Base-by-base conservation (phyloP, 2,888 invertebrate species). In the Leucoma salicis region DNA sequence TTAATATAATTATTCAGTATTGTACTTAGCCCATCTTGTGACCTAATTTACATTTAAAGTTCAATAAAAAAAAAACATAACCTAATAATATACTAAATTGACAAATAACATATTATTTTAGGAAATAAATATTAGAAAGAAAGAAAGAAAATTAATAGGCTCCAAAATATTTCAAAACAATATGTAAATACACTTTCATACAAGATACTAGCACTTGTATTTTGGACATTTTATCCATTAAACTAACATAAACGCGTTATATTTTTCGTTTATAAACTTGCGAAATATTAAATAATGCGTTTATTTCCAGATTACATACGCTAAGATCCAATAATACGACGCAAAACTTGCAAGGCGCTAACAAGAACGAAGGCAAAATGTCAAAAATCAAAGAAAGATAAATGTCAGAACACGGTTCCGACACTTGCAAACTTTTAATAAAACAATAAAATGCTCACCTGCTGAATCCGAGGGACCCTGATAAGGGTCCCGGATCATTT, bases 401-500 rank as follows among this genome's bases (percentile, higher is more conserved):
- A 75, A 78, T 86, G 86, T 83, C 85, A 86, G 83, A 78, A 78
- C 74, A 70, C 60, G 73, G 74, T 70, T 68, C 61, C 59, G 74
- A 78, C 74, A 74, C 73, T 68, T 59, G 68, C 57, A 78, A 82
- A 80, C 69, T 77, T 55, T 14, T 60, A 66, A 63, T 75, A 80
- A 80, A 79, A 75, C 57, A 69, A 66, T 70, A 79, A 79, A 77
- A 73, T 78, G 88, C 93, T 93, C 89, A 95, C 95, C 95, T 82
- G 95, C 93, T 71, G 94, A 92, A 85, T 95, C 95, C 67, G 95
- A 93, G 71, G 94, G 92, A 80, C 94, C 94, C 91, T 94, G 94
- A 86, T 94, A 95, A 81, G 94, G 92, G 91, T 95, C 94, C 78
- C 91, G 90, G 86, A 97, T 94, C 90, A 97, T 94, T 91, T 97